A percentile compares a stretch with the other conserved stretches of the same genome.
Conservation (phyloP, 2,888 invertebrate genomes). For the Folsomia candida region DNA sequence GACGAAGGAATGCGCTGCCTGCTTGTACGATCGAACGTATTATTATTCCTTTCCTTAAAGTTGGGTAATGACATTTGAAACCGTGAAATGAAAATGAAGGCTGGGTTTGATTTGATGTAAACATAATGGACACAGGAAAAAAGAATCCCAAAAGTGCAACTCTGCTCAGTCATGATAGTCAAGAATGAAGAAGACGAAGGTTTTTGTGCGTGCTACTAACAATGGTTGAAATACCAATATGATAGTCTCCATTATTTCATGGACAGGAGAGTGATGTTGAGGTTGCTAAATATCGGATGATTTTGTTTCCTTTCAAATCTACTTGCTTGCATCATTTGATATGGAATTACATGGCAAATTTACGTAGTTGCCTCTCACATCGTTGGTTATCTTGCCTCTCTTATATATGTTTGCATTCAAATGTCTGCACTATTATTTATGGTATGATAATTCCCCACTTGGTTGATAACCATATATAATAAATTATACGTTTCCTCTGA, state of each 20-base stretch:
- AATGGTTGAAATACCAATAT: slow-evolving; percentile 3
- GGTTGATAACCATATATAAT: too few species aligned
- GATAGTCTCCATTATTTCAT: not conserved
- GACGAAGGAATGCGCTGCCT: too few species aligned
- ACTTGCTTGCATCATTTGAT: too few species aligned
- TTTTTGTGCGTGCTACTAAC: not conserved
- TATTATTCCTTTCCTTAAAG: not conserved
- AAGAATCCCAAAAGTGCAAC: slow-evolving; percentile 7
- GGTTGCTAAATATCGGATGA: not conserved
- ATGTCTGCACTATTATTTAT: too few species aligned
- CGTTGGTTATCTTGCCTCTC: too few species aligned
- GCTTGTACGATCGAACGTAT: too few species aligned
- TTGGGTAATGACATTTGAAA: slow-evolving; percentile 3
- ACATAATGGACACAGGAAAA: not conserved
- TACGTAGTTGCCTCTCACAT: too few species aligned
- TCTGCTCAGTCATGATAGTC: slow-evolving; percentile 18
- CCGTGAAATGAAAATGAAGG: slow-evolving; percentile 8
- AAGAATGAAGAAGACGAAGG: not conserved
- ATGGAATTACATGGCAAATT: not conserved
- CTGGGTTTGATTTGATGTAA: not conserved
- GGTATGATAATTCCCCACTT: too few species aligned
- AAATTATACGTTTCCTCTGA: too few species aligned
- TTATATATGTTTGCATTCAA: too few species aligned
- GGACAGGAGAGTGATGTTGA: not conserved
- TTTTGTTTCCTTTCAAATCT: too few species aligned